Evolutionary conservation across 2,797 vertebrate genomes (phyloP).

Genomic region (Sebastes taczanowskii): DNA sequence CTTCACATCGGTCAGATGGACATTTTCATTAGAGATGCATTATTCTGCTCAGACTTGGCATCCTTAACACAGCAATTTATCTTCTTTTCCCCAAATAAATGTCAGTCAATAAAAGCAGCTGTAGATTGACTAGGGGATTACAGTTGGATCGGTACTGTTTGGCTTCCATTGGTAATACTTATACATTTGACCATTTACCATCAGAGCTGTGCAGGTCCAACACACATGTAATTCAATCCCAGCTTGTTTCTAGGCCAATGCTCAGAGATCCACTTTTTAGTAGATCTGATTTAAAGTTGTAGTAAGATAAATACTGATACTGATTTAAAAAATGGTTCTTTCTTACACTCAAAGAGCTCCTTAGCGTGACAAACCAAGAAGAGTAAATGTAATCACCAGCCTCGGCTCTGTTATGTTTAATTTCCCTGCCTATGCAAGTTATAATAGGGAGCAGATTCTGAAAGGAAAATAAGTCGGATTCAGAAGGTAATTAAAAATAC

Average conservation of each 20-base stretch:
- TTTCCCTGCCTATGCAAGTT: background rate
- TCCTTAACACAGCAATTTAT: background rate
- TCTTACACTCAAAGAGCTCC: background rate
- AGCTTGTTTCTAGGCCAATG: background rate
- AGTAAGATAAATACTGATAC: background rate
- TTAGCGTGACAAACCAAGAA: background rate
- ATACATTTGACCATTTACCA: background rate
- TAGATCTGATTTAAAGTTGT: background rate
- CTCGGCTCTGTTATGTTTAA: background rate
- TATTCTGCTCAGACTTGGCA: background rate
- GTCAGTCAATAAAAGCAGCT: background rate
- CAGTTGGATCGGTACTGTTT: background rate
- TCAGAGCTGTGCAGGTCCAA: background rate
- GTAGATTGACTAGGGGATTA: background rate
- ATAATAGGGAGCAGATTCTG: background rate
- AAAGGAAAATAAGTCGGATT: background rate
- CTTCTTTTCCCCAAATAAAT: rapidly evolving
- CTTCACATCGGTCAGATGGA: background rate
- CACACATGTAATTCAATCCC: background rate
- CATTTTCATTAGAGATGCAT: background rate
- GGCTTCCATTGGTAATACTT: background rate
- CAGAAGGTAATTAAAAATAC: background rate
- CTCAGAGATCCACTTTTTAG: background rate
- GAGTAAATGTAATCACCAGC: background rate
- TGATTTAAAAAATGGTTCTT: background rate